Evolutionary conservation across 2,888 invertebrate genomes (phyloP).

Genomic region (Caradrina clavipalpis): DNA sequence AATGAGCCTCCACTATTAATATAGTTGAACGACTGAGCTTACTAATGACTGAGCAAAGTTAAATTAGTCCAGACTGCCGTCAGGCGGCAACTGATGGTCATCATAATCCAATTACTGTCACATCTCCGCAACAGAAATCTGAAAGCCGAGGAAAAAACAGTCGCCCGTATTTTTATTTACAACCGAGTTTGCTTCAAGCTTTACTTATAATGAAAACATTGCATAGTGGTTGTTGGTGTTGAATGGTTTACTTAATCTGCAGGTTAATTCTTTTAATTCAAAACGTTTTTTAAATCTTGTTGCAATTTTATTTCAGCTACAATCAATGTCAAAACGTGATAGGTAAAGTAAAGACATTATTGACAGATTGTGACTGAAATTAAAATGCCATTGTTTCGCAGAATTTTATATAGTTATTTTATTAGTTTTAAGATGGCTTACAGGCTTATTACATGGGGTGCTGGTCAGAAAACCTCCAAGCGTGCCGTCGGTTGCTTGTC

Average conservation of each 20-base stretch:
- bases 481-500: too few relatives aligned
- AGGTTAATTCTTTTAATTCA: not conserved
- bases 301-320: too few relatives aligned
- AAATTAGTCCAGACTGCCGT: slow-evolving; percentile 28
- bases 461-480: too few relatives aligned
- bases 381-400: too few relatives aligned
- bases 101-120: slow-evolving; percentile 45
- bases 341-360: too few relatives aligned
- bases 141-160: slow-evolving; percentile 21
- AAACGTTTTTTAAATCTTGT: too few relatives aligned
- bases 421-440: too few relatives aligned
- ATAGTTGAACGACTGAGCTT: slow-evolving; percentile 25
- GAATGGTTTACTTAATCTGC: not conserved
- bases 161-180: slow-evolving; percentile 22
- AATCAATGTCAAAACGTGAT: too few relatives aligned
- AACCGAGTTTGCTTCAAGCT: not conserved
- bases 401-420: too few relatives aligned
- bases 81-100: slow-evolving; percentile 36
- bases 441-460: too few relatives aligned
- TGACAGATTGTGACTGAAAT: too few relatives aligned
- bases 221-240: slow-evolving; percentile 1
- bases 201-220: slow-evolving; percentile 4
- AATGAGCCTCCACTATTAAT: slow-evolving; percentile 10
- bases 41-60: slow-evolving; percentile 38
- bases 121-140: slow-evolving; percentile 20